These are phyloP conservation scores for Salpingus planirostris DNA, from an alignment of 2,888 invertebrate species.

Conservation along the genomic window DNA sequence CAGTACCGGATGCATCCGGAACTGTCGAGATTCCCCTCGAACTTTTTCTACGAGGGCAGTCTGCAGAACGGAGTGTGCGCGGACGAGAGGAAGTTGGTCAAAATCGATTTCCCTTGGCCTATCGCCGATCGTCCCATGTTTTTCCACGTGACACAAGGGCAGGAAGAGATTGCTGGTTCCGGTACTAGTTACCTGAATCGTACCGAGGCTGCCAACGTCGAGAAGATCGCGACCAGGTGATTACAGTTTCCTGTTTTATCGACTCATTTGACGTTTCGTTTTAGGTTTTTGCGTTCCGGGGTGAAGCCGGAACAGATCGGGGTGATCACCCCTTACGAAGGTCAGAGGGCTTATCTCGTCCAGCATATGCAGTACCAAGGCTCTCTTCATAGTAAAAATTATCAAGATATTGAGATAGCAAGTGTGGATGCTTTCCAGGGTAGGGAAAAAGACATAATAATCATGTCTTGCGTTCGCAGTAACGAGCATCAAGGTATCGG, in stretches of 20 bases:
- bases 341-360: constrained; percentile 92
- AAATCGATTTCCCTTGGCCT: constrained; percentile 98
- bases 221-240: constrained; percentile 81
- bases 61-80: constrained; percentile 98
- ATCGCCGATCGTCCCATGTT: constrained; percentile 95
- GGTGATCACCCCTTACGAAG: constrained; percentile 98
- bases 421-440: constrained; percentile 99
- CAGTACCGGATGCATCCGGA: constrained; percentile 99
- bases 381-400: constrained; percentile 89
- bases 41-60: constrained; percentile 98
- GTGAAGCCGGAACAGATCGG: constrained; percentile 98
- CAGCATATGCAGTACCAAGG: constrained; percentile 99
- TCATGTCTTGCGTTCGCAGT: constrained; percentile 97
- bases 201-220: constrained; percentile 97
- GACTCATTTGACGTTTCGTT: neutral
- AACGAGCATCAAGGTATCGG: constrained; percentile 98
- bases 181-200: constrained; percentile 98
- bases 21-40: constrained; percentile 93
- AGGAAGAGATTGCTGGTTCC: constrained; percentile 97
- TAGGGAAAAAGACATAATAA: constrained; percentile 97
- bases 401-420: constrained; percentile 98
- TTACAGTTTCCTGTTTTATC: neutral
- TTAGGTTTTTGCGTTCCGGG: constrained; percentile 82
- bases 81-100: constrained; percentile 80
- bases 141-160: constrained; percentile 96